phyloP scores from a whole-genome alignment of 2,888 invertebrate species.

The Drosophila picticornis region DNA sequence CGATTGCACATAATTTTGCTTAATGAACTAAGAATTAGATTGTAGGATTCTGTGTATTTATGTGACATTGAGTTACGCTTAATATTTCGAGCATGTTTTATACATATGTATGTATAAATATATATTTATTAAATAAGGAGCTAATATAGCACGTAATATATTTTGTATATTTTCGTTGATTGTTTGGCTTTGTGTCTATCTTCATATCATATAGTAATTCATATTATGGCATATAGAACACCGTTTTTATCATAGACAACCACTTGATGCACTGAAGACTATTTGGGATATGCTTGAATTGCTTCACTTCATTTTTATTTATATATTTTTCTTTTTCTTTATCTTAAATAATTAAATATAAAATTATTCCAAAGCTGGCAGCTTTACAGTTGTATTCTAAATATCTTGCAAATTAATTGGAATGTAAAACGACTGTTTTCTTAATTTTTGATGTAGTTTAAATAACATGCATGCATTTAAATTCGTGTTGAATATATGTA shows the following conservation, averaged over 20 bases:
- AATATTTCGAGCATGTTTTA: constrained; percentile 38
- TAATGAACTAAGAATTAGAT: constrained; percentile 46
- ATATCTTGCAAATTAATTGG: constrained; percentile 20
- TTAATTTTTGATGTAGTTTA: constrained; percentile 9
- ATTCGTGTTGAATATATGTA: constrained; percentile 55
- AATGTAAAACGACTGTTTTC: constrained; percentile 15
- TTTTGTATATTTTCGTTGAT: constrained; percentile 71
- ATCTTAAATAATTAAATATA: constrained; percentile 29
- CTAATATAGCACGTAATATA: constrained; percentile 74
- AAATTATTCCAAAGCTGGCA: constrained; percentile 54
- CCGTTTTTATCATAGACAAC: constrained; percentile 66
- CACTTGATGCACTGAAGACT: constrained; percentile 77
- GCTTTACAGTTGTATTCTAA: constrained; percentile 26
- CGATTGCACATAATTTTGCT: constrained; percentile 71
- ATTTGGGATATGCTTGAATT: constrained; percentile 80
- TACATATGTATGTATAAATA: constrained; percentile 32
- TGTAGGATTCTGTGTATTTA: constrained; percentile 15
- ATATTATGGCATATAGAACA: constrained; percentile 25
- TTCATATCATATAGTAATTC: constrained; percentile 22
- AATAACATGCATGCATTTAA: constrained; percentile 51
- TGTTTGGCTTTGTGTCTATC: constrained; percentile 69
- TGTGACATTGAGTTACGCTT: constrained; percentile 15
- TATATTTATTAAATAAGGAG: constrained; percentile 59
- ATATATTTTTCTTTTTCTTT: constrained; percentile 20
- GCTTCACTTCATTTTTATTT: constrained; percentile 56